Conservation (phyloP, 2,888 invertebrate genomes). For the Parnassius apollo region DNA sequence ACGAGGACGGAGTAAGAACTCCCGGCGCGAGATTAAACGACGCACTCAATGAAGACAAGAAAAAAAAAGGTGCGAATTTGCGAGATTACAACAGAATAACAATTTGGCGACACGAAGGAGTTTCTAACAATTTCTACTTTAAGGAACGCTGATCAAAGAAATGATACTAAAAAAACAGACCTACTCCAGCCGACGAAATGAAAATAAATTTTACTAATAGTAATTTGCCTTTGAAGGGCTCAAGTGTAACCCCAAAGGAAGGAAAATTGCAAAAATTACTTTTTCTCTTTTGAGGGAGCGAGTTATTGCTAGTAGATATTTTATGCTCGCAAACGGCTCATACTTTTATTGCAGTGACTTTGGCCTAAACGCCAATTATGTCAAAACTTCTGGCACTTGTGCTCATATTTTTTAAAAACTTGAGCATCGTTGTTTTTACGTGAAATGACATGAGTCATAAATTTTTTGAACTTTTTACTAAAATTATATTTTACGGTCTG, state of each 20-base stretch:
- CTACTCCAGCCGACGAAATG: conserved; percentile 56
- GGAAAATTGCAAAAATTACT: conserved; percentile 78
- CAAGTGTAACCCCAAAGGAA: conserved; percentile 56
- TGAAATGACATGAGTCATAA: conserved; percentile 8
- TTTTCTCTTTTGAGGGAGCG: conserved; percentile 65
- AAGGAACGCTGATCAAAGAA: conserved; percentile 62
- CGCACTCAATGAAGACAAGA: conserved; percentile 29
- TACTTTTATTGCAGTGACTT: conserved; percentile 43
- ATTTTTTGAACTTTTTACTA: not conserved
- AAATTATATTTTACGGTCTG: too few species aligned
- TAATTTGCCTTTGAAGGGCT: conserved; percentile 77
- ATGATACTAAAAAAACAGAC: conserved; percentile 78
- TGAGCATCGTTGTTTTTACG: conserved; percentile 7
- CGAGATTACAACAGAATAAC: conserved; percentile 71
- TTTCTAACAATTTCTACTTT: conserved; percentile 76
- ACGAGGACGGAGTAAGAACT: conserved; percentile 22
- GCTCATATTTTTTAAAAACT: conserved; percentile 27
- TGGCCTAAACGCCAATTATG: conserved; percentile 47
- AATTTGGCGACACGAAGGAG: conserved; percentile 61
- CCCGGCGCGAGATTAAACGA: conserved; percentile 31
- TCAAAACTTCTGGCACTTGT: conserved; percentile 38
- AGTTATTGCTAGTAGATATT: conserved; percentile 61
- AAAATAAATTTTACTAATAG: conserved; percentile 77
- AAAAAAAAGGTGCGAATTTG: conserved; percentile 66
- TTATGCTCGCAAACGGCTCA: conserved; percentile 45